Percentiles rank a stretch among this genome's conserved stretches.
phyloP scores from a whole-genome alignment of 2,113 vertebrate genomes.

The Macaca fascicularis region T2T-MFA8v1.1 NC_088394.1:17972001-17972500 shows the following conservation, averaged over 20 bases:
- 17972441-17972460: not conserved
- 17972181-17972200: not conserved
- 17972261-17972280: not conserved
- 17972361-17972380: not conserved
- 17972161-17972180: not conserved
- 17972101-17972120: not conserved
- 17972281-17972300: not conserved
- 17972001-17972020: not conserved
- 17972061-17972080: not conserved
- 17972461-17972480: not conserved
- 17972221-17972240: not conserved
- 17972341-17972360: not conserved
- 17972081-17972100: not conserved
- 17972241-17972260: not conserved
- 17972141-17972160: not conserved
- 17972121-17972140: not conserved
- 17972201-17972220: not conserved
- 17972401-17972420: not conserved
- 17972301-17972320: not conserved
- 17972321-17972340: not conserved
- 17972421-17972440: fast-evolving
- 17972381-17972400: not conserved
- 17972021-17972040: not conserved
- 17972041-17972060: not conserved
- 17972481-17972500: not conserved